Evolutionary conservation across 2,888 invertebrate species (phyloP), one percentile per base, ranked within the genome.

Genomic region (Plebejus anna): DNA sequence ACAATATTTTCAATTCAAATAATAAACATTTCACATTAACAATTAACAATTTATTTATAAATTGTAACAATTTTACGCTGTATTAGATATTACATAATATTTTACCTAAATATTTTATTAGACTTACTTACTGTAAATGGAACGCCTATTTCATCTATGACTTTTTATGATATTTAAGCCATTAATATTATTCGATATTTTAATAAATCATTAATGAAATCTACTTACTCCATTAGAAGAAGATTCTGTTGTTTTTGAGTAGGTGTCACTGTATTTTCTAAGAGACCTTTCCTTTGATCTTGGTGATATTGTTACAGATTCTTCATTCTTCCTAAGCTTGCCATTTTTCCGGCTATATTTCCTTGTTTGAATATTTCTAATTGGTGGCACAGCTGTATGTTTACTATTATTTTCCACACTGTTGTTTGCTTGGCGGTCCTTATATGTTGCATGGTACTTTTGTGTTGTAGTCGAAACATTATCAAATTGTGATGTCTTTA

Each of bases 211-310:
- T 32, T 66, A 1, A 36, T 5, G 13, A 61, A 57, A 57, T 32
- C 61, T 84, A 91, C 92, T 91, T 87, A 92, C 93, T 81, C 89
- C 91, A 85, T 92, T 94, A 77, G 87, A 89, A 77, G 90, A 87
- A 66, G 90, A 85, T 82, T 92, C 91, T 1, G 91, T 90, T 22
- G 91, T 88, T 81, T 92, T 93, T 7, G 90, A 87, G 81, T 87
- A 90, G 6, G 87, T 82, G 79, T 92, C 92, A 79, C 88, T 88
- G 77, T 86, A 90, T 82, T 92, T 92, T 79, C 87, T 89, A 36
- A 85, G 78, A 77, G 82, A 86, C 76, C 87, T 88, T 78, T 89
- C 90, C 76, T 85, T 84, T 22, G 84, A 79, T 78, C 86, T 89
- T 22, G 84, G 82, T 78, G 85, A 79, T n/a, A 82, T 82, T 71